Conservation (phyloP, 2,113 vertebrate species). For the Pipra filicauda region DNA sequence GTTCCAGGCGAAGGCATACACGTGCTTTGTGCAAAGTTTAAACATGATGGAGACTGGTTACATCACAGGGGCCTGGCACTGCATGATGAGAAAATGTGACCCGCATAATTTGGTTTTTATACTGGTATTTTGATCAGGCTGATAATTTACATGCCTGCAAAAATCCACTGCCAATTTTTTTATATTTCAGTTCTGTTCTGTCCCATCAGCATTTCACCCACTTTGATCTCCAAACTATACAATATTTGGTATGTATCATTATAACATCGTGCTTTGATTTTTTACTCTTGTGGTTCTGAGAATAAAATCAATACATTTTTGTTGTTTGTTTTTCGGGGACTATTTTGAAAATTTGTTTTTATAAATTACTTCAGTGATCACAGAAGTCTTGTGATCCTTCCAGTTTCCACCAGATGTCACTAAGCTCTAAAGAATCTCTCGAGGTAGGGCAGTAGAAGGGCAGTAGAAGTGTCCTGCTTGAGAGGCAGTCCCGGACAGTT, state of each 20-base stretch:
- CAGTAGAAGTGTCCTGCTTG: not conserved
- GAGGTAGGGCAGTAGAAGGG: not conserved
- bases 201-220: not conserved
- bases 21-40: not conserved
- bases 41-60: not conserved
- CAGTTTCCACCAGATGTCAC: slow-evolving; percentile 55
- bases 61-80: not conserved
- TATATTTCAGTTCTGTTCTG: not conserved
- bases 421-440: not conserved
- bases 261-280: not conserved
- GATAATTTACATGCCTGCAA: not conserved
- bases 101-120: not conserved
- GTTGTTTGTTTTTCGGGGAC: not conserved
- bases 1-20: not conserved
- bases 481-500: accelerated
- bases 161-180: not conserved
- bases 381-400: slow-evolving; percentile 1
- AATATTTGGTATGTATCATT: not conserved
- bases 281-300: not conserved
- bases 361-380: not conserved
- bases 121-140: not conserved
- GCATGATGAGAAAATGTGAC: not conserved
- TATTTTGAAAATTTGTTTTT: not conserved
- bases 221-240: not conserved
- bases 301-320: not conserved